These are phyloP conservation scores for Enoplolaimus lenunculus DNA, from an alignment of 2,888 invertebrate species.

Conservation along the genomic window DNA sequence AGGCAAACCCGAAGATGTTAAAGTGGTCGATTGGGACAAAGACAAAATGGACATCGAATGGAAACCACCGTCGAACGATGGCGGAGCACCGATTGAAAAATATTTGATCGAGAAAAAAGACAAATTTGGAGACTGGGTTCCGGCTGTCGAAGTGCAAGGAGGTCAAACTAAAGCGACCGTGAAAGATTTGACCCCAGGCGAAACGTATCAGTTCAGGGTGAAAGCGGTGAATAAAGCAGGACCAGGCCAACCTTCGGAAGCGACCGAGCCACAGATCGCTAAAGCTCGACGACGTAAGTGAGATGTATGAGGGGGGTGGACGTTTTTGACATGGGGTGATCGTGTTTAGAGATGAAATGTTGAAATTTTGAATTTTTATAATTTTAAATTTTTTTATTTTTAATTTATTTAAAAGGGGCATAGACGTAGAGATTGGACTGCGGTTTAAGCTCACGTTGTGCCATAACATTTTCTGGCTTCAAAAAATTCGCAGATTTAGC, in stretches of 20 bases:
- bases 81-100: slow-evolving; percentile 62
- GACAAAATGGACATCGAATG: slow-evolving; percentile 90
- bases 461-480: too few species aligned
- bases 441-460: too few species aligned
- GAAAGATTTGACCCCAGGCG: slow-evolving; percentile 70
- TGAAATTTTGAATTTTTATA: too few species aligned
- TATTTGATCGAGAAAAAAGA: slow-evolving; percentile 42
- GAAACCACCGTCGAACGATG: slow-evolving; percentile 80
- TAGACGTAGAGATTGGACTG: too few species aligned
- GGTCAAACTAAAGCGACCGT: slow-evolving; percentile 62
- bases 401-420: too few species aligned
- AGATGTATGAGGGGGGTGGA: too few species aligned
- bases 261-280: slow-evolving; percentile 69
- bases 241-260: slow-evolving; percentile 71
- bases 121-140: slow-evolving; percentile 37
- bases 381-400: too few species aligned
- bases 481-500: too few species aligned
- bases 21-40: slow-evolving; percentile 78
- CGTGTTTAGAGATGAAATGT: too few species aligned
- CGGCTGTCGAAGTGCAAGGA: slow-evolving; percentile 46
- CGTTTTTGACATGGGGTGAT: too few species aligned
- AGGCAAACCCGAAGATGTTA: slow-evolving; percentile 37
- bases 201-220: slow-evolving; percentile 66
- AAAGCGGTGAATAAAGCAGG: slow-evolving; percentile 80
- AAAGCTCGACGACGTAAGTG: slow-evolving; percentile 47